Evolutionary conservation across 2,113 vertebrate genomes (phyloP).

Genomic region (Epinephelus cyanopodus): DNA sequence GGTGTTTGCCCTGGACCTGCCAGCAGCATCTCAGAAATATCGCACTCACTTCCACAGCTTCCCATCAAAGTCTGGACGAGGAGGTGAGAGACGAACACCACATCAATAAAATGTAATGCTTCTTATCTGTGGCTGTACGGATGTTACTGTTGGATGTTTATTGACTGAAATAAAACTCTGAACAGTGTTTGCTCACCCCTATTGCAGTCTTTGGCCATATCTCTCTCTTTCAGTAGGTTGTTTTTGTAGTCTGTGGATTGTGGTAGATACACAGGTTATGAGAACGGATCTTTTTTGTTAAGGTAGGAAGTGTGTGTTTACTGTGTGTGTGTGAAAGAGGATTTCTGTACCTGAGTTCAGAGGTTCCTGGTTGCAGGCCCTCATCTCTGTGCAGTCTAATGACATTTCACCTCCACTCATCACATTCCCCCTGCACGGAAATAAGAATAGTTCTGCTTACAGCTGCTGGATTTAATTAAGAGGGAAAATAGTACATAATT

Average conservation of each 20-base stretch:
- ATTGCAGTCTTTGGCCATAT: constrained; percentile 91
- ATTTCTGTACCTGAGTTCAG: constrained; percentile 87
- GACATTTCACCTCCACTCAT: constrained; percentile 82
- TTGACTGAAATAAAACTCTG: background rate
- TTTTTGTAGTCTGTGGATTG: constrained; percentile 93
- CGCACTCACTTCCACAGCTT: constrained; percentile 91
- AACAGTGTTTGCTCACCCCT: constrained; percentile 83
- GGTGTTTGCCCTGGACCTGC: constrained; percentile 91
- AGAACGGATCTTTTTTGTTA: background rate
- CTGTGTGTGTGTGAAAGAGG: background rate
- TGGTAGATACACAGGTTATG: background rate
- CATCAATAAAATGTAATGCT: background rate
- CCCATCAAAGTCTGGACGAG: constrained; percentile 90
- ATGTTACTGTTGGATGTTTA: background rate
- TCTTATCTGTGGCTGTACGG: background rate
- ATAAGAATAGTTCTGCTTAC: background rate
- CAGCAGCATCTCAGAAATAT: constrained; percentile 84
- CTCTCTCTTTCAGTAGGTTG: constrained; percentile 95
- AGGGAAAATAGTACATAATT: background rate
- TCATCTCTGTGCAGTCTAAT: constrained; percentile 85
- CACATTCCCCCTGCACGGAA: constrained; percentile 82
- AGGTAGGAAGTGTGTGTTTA: background rate
- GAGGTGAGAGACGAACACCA: constrained; percentile 1
- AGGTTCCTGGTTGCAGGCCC: constrained; percentile 84
- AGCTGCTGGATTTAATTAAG: background rate